A percentile compares a stretch with the other conserved stretches of the same genome.
phyloP scores from a whole-genome alignment of 2,888 invertebrate species.

The Dendrolimus houi region DNA sequence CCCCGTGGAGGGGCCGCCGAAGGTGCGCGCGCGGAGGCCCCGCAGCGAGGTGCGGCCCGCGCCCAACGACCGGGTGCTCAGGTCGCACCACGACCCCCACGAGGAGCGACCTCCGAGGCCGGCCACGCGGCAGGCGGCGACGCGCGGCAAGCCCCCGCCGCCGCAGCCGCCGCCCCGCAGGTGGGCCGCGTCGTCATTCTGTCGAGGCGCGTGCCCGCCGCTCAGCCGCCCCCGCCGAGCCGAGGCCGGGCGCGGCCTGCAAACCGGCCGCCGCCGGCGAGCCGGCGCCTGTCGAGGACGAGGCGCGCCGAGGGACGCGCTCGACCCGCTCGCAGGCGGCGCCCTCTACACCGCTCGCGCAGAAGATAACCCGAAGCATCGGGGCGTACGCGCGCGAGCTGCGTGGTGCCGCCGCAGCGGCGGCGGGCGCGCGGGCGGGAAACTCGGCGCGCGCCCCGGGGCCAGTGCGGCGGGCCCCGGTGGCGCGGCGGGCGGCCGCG shows the following conservation, averaged over 20 bases:
- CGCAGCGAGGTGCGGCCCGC: conserved; percentile 28
- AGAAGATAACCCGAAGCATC: conserved; percentile 37
- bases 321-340: conserved; percentile 34
- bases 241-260: conserved; percentile 14
- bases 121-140: conserved; percentile 37
- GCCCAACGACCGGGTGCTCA: conserved; percentile 54
- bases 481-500: conserved; percentile 44
- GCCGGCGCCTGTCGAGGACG: conserved; percentile 20
- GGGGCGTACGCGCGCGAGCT: conserved; percentile 36
- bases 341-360: conserved; percentile 27
- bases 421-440: conserved; percentile 44
- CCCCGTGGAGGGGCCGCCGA: conserved; percentile 55
- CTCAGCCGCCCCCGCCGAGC: conserved; percentile 5
- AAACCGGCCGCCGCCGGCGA: conserved; percentile 19
- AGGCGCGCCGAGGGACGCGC: conserved; percentile 18
- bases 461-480: conserved; percentile 52
- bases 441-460: conserved; percentile 62
- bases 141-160: conserved; percentile 19
- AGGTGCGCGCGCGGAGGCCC: conserved; percentile 38
- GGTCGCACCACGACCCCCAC: conserved; percentile 57
- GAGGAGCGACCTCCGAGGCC: conserved; percentile 30
- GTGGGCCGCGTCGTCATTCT: conserved; percentile 53
- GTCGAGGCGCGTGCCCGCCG: conserved; percentile 33
- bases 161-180: conserved; percentile 10
- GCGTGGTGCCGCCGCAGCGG: conserved; percentile 28